Evolutionary conservation across 2,113 vertebrate species (phyloP).

Genomic region (Microcebus ravelobensis): DNA sequence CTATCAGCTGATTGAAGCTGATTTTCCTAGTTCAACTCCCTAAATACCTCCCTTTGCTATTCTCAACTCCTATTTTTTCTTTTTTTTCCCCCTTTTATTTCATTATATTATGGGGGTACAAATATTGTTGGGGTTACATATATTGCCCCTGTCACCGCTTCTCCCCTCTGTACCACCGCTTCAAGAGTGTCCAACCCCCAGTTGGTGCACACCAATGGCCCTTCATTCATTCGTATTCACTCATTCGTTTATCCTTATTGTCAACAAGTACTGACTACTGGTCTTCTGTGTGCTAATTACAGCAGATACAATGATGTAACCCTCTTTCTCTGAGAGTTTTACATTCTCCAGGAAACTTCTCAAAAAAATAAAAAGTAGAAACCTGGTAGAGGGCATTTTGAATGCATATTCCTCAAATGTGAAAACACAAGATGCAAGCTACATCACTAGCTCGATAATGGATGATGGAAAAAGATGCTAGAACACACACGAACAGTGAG

Average conservation of each 20-base stretch:
- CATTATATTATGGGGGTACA: no score
- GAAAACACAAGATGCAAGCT: background rate
- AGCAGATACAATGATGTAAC: background rate
- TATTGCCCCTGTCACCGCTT: no score
- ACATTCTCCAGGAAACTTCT: background rate
- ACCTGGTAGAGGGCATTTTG: background rate
- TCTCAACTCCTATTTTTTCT: background rate
- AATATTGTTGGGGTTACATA: no score
- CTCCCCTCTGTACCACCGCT: no score
- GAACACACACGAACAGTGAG: background rate
- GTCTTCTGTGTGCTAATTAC: background rate
- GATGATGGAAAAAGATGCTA: background rate
- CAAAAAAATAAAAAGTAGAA: background rate
- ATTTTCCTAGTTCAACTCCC: background rate
- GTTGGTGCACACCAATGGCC: background rate
- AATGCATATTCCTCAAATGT: background rate
- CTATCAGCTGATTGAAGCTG: background rate
- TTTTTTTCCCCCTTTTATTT: no score
- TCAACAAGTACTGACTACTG: background rate
- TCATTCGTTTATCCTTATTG: conserved; percentile 1
- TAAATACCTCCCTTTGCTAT: background rate
- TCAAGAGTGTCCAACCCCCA: no score
- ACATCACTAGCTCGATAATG: background rate
- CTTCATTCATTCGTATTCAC: background rate
- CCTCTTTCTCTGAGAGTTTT: background rate